Evolutionary conservation across 2,113 vertebrate species (phyloP).

Genomic region (Lepus timidus): DNA sequence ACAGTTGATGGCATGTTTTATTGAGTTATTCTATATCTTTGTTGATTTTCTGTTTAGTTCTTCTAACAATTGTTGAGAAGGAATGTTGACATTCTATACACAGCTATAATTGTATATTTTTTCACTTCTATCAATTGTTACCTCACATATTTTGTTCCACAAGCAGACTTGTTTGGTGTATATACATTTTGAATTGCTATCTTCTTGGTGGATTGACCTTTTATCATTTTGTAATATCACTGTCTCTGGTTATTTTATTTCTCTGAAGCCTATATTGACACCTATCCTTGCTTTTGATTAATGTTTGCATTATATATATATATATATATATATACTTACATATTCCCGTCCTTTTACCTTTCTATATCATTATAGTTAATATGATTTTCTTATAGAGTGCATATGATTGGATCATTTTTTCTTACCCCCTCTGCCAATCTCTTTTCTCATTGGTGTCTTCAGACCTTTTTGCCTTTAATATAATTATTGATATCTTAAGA

Average conservation of each 20-base stretch:
- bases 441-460: not conserved
- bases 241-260: constrained; percentile 19
- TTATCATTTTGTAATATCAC: constrained; percentile 4
- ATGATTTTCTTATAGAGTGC: constrained; percentile 10
- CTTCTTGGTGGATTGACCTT: not conserved
- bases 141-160: constrained; percentile 12
- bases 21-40: constrained; percentile 21
- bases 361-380: not conserved
- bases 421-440: not conserved
- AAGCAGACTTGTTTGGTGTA: not conserved
- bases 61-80: not conserved
- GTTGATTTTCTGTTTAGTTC: not conserved
- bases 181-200: not conserved
- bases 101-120: not conserved
- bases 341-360: not conserved
- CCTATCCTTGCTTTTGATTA: constrained; percentile 3
- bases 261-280: not conserved
- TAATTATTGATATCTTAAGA: not conserved
- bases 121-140: constrained; percentile 43
- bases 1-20: not conserved
- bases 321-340: not conserved
- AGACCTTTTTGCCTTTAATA: not conserved
- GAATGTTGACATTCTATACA: not conserved
- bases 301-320: not conserved
- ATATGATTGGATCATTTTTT: not conserved